Conservation (phyloP, 2,888 invertebrate genomes). For the Dicycla oo region DNA sequence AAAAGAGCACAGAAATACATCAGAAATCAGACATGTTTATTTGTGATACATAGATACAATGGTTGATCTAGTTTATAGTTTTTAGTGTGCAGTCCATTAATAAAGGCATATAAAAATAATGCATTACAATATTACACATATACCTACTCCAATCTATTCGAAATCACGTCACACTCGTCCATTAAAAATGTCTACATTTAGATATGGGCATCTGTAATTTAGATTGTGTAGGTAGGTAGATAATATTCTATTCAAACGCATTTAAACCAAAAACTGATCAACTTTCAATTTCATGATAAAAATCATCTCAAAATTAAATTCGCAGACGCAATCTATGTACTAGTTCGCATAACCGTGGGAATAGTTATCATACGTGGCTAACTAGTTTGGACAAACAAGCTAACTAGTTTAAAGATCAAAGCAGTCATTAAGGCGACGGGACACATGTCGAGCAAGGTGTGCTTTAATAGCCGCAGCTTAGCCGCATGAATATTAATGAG, state of each 20-base stretch:
- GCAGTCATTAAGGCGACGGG: constrained; percentile 55
- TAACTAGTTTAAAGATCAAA: constrained; percentile 57
- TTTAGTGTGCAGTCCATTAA: no score
- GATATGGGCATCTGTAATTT: no score
- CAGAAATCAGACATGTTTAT: no score
- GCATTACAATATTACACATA: no score
- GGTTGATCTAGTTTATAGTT: no score
- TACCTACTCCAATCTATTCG: no score
- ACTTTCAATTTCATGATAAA: not conserved
- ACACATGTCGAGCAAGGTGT: constrained; percentile 68
- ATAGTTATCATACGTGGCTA: constrained; percentile 50
- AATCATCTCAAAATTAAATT: not conserved
- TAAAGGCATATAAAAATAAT: no score
- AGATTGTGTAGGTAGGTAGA: no score
- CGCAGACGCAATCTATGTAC: constrained; percentile 17
- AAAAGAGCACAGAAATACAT: no score
- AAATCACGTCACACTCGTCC: no score
- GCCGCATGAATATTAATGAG: constrained; percentile 80
- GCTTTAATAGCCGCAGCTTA: constrained; percentile 75
- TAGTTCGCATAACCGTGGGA: constrained; percentile 38
- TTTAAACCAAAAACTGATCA: not conserved
- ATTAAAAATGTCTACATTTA: no score
- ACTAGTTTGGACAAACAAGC: constrained; percentile 62
- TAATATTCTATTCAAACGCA: not conserved
- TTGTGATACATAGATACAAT: no score